These are phyloP conservation scores for Drosophila infuscata DNA, from an alignment of 2,888 invertebrate species.

Conservation along the genomic window DNA sequence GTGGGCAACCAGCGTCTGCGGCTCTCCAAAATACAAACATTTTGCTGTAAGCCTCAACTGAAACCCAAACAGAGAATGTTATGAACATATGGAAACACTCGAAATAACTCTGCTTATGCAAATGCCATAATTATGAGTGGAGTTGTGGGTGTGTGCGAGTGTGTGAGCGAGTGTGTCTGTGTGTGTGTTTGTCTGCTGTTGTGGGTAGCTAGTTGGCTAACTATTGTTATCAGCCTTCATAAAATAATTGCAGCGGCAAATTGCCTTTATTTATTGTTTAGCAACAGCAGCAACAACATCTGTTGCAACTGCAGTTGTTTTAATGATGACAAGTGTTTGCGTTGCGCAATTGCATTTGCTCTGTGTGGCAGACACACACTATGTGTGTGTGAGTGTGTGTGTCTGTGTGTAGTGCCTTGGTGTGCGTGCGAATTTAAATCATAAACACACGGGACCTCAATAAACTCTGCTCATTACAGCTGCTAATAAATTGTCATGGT, in stretches of 20 bases:
- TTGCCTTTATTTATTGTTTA: conserved; percentile 76
- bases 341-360: conserved; percentile 50
- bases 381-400: neutral
- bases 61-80: conserved; percentile 11
- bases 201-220: conserved; percentile 52
- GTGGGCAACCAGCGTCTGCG: conserved; percentile 29
- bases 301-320: conserved; percentile 68
- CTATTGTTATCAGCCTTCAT: conserved; percentile 74
- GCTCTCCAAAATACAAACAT: conserved; percentile 26
- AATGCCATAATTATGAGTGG: conserved; percentile 1
- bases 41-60: conserved; percentile 2
- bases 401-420: conserved; percentile 13
- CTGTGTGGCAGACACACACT: neutral
- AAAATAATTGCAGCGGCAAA: conserved; percentile 78
- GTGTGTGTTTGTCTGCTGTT: conserved; percentile 22
- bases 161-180: conserved; percentile 1
- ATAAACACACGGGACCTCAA: conserved; percentile 71
- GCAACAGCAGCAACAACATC: conserved; percentile 52
- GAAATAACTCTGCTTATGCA: conserved; percentile 25
- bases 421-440: conserved; percentile 71
- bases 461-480: conserved; percentile 78
- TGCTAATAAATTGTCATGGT: conserved; percentile 74
- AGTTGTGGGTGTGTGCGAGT: conserved; percentile 7
- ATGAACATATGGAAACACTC: conserved; percentile 32
- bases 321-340: conserved; percentile 80